A percentile compares a stretch with the other conserved stretches of the same genome.
Conservation (phyloP, 2,888 invertebrate genomes). For the Coelogynopora nodosa region DNA sequence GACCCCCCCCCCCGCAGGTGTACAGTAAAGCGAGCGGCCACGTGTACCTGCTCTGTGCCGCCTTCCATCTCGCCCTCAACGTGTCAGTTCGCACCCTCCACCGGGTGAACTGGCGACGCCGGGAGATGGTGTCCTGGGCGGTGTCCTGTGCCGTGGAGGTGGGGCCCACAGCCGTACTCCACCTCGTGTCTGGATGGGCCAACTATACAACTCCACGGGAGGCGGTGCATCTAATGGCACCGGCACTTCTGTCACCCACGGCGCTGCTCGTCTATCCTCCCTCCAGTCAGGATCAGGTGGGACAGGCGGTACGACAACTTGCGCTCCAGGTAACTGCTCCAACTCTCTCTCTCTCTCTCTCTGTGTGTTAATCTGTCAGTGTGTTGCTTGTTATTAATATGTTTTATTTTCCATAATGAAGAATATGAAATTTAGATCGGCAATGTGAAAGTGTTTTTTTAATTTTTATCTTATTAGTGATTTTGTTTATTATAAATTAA, state of each 20-base stretch:
- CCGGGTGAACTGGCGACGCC: slow-evolving; percentile 69
- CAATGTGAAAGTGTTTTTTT: too few relatives aligned
- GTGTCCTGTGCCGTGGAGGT: slow-evolving; percentile 80
- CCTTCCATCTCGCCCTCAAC: slow-evolving; percentile 71
- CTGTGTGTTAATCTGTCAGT: too few relatives aligned
- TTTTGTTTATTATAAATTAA: too few relatives aligned
- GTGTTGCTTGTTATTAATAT: too few relatives aligned
- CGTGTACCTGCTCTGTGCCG: slow-evolving; percentile 73
- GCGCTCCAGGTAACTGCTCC: slow-evolving; percentile 67
- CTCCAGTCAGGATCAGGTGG: slow-evolving; percentile 5
- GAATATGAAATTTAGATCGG: too few relatives aligned
- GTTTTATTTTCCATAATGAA: too few relatives aligned
- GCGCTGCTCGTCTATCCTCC: slow-evolving; percentile 6
- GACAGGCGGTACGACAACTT: not conserved
- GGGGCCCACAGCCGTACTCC: slow-evolving; percentile 64
- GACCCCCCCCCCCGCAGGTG: not conserved
- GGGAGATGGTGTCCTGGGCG: slow-evolving; percentile 83
- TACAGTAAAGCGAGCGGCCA: slow-evolving; percentile 65
- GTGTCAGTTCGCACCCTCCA: slow-evolving; percentile 39
- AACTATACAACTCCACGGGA: slow-evolving; percentile 38
- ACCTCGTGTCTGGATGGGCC: slow-evolving; percentile 35
- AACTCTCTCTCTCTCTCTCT: too few relatives aligned
- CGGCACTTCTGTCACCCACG: slow-evolving; percentile 36
- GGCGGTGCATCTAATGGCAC: slow-evolving; percentile 35
- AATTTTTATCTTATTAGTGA: too few relatives aligned